Evolutionary conservation across 1,140 invertebrate species (phyloP), one percentile per base, ranked within the genome.

Genomic region (Tetraneura akinire): DNA sequence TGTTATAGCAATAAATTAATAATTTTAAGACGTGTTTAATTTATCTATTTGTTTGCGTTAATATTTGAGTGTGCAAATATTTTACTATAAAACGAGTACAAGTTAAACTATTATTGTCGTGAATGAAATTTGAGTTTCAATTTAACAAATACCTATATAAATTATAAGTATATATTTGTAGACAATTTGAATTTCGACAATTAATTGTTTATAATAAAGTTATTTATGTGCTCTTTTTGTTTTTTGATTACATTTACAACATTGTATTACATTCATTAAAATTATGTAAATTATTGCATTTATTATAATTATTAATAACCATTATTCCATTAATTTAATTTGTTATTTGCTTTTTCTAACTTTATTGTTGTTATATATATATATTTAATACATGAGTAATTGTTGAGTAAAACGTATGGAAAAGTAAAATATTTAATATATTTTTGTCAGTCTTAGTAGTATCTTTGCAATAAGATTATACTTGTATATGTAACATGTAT

Each of bases 291-390:
- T 71, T 71, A 71, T 55, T 10, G 47, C 47, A 73, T 53, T 53
- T 73, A 45, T 32, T 37, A 73, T 73, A 60, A 76, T 21, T 29
- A 60, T 37, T 76, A 76, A 73, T 73, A 45, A 76, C 21, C 51
- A 60, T 37, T 76, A 76, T 76, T 76, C 53, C 73, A 76, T 76
- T 76, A 76, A 76, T 60, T 57, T 42, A 60, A 76, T 57, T 42
- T 76, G n/a, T 76, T 76, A 53, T 76, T 76, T 32, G 73, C 73
- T 76, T 76, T 73, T 57, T 62, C 55, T 47, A 62, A 60, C 21
- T 74, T 62, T 78, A 57, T 78, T 78, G 55, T 60, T 60, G 55
- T 62, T 78, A 57, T 23, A 4, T 37, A 37, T 37, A 4, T 60
- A 60, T 42, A 47, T 70, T 37, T 71, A 21, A 71, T 71, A 29